Evolutionary conservation across 2,113 vertebrate species (phyloP), one percentile per base, ranked within the genome.

Genomic region (Brevimyrus niger): DNA sequence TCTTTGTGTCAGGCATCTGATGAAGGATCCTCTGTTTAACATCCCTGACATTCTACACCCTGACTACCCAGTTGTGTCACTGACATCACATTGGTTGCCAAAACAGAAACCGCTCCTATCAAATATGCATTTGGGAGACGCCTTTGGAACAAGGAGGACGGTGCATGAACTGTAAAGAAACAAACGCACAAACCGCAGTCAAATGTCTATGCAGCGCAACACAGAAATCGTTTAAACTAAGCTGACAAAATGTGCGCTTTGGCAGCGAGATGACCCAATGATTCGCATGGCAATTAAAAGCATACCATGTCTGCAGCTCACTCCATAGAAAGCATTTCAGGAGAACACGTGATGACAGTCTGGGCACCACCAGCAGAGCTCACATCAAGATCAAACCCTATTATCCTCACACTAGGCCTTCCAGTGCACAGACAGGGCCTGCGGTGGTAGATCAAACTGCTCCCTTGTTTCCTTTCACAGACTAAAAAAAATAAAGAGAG

Each of bases 1-100:
- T 5, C 35, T 86, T 91, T 92, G 92, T 91, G 89, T 92, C 92
- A 91, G 93, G 94, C 92, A 91, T 93, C 93, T 89, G 91, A 90
- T 87, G 90, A 90, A 89, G 87, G 89, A 92, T 90, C 88, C 88
- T 87, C 35, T 53, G 87, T 92, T 91, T 88, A 89, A 58, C 89
- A 85, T 89, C 89, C 13, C 76, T 73, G 88, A 91, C 84, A 91
- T 51, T 55, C 83, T 85, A 93, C 86, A 91, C 88, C 51, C 6
- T 42, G 35, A 61, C 44, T 55, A 69, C 44, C 47, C 38, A 84
- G 90, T 87, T 27, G 31, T 31, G 31, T 21, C 31, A 53, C 87
- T 90, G 90, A 89, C 89, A 51, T 86, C 46, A 44, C 88, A 87
- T 83, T 50, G 13, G 90, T 61, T 89, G 84, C 84, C 23, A 48